These are phyloP conservation scores for Allophyes oxyacanthae DNA, from an alignment of 2,888 invertebrate species.

Conservation along the genomic window DNA sequence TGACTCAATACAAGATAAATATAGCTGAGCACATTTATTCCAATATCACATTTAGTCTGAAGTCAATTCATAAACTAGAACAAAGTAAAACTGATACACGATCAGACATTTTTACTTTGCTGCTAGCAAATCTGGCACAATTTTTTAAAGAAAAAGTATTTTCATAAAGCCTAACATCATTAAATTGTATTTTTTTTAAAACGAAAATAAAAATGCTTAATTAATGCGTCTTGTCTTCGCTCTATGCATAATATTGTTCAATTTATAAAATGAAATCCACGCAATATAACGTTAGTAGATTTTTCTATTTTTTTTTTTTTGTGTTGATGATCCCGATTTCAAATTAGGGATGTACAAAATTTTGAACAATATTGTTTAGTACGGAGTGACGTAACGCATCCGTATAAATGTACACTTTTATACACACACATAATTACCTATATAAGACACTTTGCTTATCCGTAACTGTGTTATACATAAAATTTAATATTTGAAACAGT, in stretches of 20 bases:
- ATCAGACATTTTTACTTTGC: constrained; percentile 8
- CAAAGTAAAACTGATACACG: constrained; percentile 30
- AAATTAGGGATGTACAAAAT: too few species aligned
- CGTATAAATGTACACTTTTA: constrained; percentile 15
- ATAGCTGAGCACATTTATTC: constrained; percentile 47
- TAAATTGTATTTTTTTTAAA: constrained; percentile 17
- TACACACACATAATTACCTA: constrained; percentile 20
- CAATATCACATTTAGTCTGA: constrained; percentile 53
- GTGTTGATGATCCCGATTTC: too few species aligned
- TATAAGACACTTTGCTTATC: constrained; percentile 46
- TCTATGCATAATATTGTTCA: too few species aligned
- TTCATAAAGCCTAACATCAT: constrained; percentile 14
- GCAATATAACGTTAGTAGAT: too few species aligned
- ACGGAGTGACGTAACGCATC: too few species aligned
- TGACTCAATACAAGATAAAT: constrained; percentile 45
- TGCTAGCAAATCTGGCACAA: constrained; percentile 44
- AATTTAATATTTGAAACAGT: constrained; percentile 6
- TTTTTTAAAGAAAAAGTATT: constrained; percentile 17
- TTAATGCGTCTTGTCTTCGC: too few species aligned
- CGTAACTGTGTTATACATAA: constrained; percentile 10
- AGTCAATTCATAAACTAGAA: constrained; percentile 34
- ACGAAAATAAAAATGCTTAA: constrained; percentile 18
- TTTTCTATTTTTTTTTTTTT: too few species aligned
- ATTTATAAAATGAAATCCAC: too few species aligned
- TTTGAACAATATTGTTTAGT: too few species aligned